A percentile compares a stretch with the other conserved stretches of the same genome.
Evolutionary conservation across 2,113 vertebrate species (phyloP).

Genomic region (Carollia perspicillata): DNA sequence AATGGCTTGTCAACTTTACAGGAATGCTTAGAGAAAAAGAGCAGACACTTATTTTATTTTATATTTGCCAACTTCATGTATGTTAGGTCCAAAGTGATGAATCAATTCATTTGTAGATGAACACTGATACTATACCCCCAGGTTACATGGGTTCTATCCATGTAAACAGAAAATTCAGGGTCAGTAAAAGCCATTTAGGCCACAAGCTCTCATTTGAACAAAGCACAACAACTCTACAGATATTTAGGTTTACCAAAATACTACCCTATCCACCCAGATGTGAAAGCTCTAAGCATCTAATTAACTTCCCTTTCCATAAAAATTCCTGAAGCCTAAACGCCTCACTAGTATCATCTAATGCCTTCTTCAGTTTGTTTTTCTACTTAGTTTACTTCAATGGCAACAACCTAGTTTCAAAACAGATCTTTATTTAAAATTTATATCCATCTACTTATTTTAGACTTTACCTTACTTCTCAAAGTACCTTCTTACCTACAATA

Average conservation of each 20-base stretch:
- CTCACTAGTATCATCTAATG: slow-evolving; percentile 14
- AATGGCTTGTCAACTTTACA: slow-evolving; percentile 3
- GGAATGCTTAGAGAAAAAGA: slow-evolving; percentile 30
- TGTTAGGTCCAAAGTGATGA: slow-evolving; percentile 34
- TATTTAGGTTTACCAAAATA: slow-evolving; percentile 10
- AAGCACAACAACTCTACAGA: not conserved
- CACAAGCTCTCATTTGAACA: not conserved
- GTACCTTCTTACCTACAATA: not conserved
- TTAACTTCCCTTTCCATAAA: not conserved
- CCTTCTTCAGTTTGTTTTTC: not conserved
- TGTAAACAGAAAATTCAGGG: slow-evolving; percentile 14
- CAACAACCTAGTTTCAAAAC: slow-evolving; percentile 8
- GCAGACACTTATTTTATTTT: slow-evolving; percentile 26
- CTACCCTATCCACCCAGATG: not conserved
- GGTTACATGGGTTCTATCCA: not conserved
- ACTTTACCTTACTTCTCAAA: not conserved
- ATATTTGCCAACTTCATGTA: not conserved
- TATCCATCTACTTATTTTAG: not conserved
- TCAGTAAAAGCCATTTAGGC: slow-evolving; percentile 34
- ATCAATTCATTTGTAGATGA: not conserved
- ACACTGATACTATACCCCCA: not conserved
- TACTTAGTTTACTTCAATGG: slow-evolving; percentile 27
- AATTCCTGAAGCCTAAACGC: slow-evolving; percentile 12
- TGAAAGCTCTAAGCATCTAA: not conserved
- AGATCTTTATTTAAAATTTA: slow-evolving; percentile 22